Evolutionary conservation across 2,797 vertebrate species (phyloP), one percentile per base, ranked within the genome.

Genomic region (Graptemys geographica): DNA sequence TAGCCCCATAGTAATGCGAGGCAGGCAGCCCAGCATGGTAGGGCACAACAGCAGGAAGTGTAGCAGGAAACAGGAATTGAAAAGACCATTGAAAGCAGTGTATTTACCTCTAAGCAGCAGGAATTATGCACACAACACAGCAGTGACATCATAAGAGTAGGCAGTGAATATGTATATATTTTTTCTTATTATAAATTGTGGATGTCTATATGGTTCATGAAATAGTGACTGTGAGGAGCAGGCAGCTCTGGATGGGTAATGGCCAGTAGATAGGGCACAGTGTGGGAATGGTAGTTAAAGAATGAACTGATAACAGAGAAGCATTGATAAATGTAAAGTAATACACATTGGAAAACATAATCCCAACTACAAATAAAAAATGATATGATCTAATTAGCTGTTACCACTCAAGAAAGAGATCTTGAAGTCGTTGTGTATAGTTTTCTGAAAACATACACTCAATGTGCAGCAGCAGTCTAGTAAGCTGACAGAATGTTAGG

Each of bases 51-150:
- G 81, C 59, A 88, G 83, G 84, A 33, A 28, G 27, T 90, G 72
- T 51, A 86, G 86, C 92, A 95, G 65, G 69, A 56, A 89, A 52
- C 25, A 33, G 52, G 55, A 86, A 53, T 89, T 92, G 81, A 44
- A 76, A 37, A 74, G 57, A 84, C 59, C 44, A 18, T n/a, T 59
- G 37, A 10, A 27, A 78, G 51, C 62, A 81, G 37, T 37, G 11
- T 49, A 7, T 83, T 92, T 87, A 28, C 83, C 41, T 90, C 78
- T 69, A 55, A 59, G 81, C 79, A 81, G 8, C 47, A 52, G 0
- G 25, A 91, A 28, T 84, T 84, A 57, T 76, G 27, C 27, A 79
- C 0, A 2, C 37, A 84, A 56, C 69, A 72, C 4, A 92, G 23
- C 23, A 49, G 3, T 33, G 28, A 25, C 76, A 25, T 80, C n/a